Evolutionary conservation across 92 coral and sea anemone species (phyloP), one percentile per base, ranked within the genome.

Genomic region (Heteractis magnifica): DNA sequence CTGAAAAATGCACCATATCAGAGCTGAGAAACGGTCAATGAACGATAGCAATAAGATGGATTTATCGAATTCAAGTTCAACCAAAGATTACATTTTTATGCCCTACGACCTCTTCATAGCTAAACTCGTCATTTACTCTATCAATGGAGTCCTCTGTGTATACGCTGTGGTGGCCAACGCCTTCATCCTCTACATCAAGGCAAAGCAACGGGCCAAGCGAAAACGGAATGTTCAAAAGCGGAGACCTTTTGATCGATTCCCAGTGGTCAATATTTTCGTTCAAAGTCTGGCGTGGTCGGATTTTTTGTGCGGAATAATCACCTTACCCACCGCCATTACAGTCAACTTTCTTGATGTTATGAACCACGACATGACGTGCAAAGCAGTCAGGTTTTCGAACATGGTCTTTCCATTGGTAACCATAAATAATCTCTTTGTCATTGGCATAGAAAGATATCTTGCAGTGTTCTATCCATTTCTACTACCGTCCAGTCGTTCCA

Each of bases 401-500:
- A 77, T 77, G 14, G 53, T 53, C 68, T 77, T 77, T 53, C 65
- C 81, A 5, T 0, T 53, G 4, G 65, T 77, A 18, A 77, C 65
- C 34, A 52, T 52, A 4, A 16, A 14, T n/a, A 77, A 52, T 55
- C 10, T 77, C 2, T 77, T 53, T 18, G 81, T 77, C 10, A 77
- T 77, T 4, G 81, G 81, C 53, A n/a, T 77, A 10, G 81, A 77
- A 26, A 41, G 81, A 6, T 77, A 77, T 51, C 81, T 77, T 1
- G 65, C 81, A 6, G 68, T 77, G 9, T 77, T 77, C 49, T 51
- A 77, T 55, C 81, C 81, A 18, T 53, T 77, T 77, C 34, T 9
- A 52, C 65, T 77, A 20, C 81, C 81, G 48, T 48, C 65, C 3
- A 5, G 13, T 5, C 26, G 65, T 13, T 15, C 10, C 6, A 49